Percentiles rank a stretch among this genome's conserved stretches.
phyloP scores from a whole-genome alignment of 2,113 vertebrate species.

The Amphiprion percula region DNA sequence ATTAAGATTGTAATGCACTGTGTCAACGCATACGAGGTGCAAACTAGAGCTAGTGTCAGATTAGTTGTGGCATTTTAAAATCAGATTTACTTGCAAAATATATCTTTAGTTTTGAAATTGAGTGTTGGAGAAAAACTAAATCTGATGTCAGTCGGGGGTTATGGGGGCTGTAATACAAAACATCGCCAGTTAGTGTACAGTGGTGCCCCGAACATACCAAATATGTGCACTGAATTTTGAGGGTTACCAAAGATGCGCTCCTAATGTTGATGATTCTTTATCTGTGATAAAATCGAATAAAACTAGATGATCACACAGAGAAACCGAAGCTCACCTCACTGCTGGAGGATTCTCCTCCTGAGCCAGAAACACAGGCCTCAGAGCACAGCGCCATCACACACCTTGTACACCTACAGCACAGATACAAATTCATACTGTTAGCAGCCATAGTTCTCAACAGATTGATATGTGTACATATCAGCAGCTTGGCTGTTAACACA shows the following conservation, averaged over 20 bases:
- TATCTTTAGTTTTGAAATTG: too few species aligned
- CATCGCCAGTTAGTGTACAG: not conserved
- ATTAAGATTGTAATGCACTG: too few species aligned
- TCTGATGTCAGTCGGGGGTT: not conserved
- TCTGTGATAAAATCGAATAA: constrained; percentile 5
- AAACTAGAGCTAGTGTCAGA: too few species aligned
- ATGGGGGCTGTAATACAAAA: not conserved
- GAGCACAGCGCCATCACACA: constrained; percentile 88
- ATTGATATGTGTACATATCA: constrained; percentile 46
- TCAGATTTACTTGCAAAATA: too few species aligned
- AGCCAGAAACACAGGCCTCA: constrained; percentile 82
- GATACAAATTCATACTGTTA: not conserved
- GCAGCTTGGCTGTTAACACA: constrained; percentile 18
- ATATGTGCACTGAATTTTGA: too few species aligned
- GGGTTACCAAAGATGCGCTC: too few species aligned
- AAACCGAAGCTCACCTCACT: constrained; percentile 78
- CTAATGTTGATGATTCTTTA: not conserved
- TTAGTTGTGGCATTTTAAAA: too few species aligned
- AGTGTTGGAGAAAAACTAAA: too few species aligned
- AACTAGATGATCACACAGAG: constrained; percentile 48
- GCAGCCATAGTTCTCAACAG: constrained; percentile 1
- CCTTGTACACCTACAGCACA: constrained; percentile 49
- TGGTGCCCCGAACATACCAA: too few species aligned
- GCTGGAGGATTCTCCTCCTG: constrained; percentile 75
- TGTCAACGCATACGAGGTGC: too few species aligned